phyloP scores from a whole-genome alignment of 53 echinoderm and acorn worm genomes.

The Holothuria leucospilota region DNA sequence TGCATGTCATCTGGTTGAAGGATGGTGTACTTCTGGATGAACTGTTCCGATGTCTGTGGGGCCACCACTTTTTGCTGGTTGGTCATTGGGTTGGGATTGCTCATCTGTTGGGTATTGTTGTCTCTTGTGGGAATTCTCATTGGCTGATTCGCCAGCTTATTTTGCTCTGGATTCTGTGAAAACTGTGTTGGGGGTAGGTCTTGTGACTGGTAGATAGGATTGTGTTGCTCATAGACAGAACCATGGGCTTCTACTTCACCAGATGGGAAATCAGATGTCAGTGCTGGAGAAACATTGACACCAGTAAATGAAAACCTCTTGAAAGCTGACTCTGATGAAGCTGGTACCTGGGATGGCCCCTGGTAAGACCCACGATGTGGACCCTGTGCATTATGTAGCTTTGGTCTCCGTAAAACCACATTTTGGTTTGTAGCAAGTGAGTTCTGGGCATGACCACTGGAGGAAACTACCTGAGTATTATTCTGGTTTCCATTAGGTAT shows the following conservation, averaged over 20 bases:
- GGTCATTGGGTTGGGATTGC: neutral
- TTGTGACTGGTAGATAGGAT: constrained; percentile 38
- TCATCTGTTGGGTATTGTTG: neutral
- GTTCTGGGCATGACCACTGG: neutral
- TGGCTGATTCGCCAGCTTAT: neutral
- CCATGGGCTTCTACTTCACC: neutral
- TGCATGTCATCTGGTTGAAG: constrained; percentile 8
- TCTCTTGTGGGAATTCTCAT: neutral
- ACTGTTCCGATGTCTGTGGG: neutral
- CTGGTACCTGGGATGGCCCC: constrained; percentile 27
- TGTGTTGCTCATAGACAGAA: constrained; percentile 35
- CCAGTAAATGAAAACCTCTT: constrained; percentile 75
- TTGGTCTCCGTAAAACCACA: constrained; percentile 30
- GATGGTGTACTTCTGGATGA: constrained; percentile 40
- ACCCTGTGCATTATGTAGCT: neutral
- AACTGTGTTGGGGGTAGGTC: neutral
- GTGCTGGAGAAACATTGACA: constrained; percentile 57
- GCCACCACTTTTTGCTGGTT: neutral
- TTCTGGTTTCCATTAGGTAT: constrained; percentile 29
- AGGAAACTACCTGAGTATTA: neutral
- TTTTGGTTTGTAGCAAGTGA: neutral
- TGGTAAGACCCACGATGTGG: constrained; percentile 16
- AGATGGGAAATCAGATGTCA: constrained; percentile 22
- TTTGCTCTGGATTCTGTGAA: neutral
- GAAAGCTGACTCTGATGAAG: constrained; percentile 66